Evolutionary conservation across 2,888 invertebrate genomes (phyloP).

Genomic region (Pollenia angustigena): DNA sequence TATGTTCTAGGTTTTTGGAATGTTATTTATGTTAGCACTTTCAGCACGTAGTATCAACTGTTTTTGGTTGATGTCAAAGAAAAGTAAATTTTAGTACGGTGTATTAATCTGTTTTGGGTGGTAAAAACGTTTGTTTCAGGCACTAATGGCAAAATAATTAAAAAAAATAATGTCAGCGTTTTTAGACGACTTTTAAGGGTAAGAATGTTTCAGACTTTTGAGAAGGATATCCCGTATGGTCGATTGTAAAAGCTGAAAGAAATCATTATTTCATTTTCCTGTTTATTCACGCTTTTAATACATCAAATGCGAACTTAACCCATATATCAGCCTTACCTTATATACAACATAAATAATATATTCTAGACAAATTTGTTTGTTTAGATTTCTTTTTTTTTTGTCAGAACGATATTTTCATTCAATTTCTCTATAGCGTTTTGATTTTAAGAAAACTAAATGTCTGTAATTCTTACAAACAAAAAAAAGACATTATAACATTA

Average conservation of each 20-base stretch:
- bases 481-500: conserved; percentile 46
- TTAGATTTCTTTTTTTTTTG: not conserved
- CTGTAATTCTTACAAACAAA: conserved; percentile 12
- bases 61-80: not conserved
- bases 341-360: conserved; percentile 5
- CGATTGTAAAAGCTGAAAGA: conserved; percentile 2
- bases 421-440: not conserved
- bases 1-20: conserved; percentile 47
- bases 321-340: conserved; percentile 22
- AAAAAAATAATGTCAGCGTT: not conserved
- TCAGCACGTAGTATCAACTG: conserved; percentile 11
- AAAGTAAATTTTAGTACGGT: not conserved
- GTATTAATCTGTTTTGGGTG: not conserved
- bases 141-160: conserved; percentile 48
- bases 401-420: not conserved
- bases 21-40: conserved; percentile 38
- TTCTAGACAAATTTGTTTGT: not conserved
- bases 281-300: conserved; percentile 11
- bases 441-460: not conserved
- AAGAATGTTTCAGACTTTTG: not conserved
- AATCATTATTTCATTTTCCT: not conserved
- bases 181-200: conserved; percentile 15
- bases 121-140: conserved; percentile 43
- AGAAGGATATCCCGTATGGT: not conserved
- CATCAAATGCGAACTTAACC: not conserved